Percentiles rank a stretch among this genome's conserved stretches.
Conservation (phyloP, 2,797 vertebrate species). For the Diglossa cyanea region DNA sequence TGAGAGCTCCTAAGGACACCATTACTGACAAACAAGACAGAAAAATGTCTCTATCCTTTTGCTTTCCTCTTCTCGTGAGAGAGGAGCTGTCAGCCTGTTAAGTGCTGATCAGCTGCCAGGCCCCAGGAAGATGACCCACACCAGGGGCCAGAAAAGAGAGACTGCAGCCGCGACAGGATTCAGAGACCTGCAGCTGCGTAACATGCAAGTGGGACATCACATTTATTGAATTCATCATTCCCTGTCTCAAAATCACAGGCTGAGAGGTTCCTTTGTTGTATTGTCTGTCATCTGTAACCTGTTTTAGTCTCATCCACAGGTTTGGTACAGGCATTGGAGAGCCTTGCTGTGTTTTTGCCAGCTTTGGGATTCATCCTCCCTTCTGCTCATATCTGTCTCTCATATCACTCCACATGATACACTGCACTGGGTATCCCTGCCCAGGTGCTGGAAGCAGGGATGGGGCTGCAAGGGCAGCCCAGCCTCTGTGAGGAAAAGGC, state of each 20-base stretch:
- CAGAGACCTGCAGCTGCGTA: neutral
- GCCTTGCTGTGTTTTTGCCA: neutral
- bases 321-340: neutral
- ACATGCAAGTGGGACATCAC: neutral
- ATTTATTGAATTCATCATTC: neutral
- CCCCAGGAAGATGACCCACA: neutral
- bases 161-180: neutral
- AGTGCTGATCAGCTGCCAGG: neutral
- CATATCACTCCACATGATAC: neutral
- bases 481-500: neutral
- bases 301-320: neutral
- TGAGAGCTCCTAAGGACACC: neutral
- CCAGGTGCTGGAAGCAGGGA: rapidly evolving
- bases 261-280: neutral
- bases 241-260: neutral
- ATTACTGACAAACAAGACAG: neutral
- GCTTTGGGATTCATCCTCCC: neutral
- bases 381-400: neutral
- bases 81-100: neutral
- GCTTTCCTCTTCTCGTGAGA: neutral
- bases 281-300: neutral
- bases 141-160: neutral
- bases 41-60: neutral
- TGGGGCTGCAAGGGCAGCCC: neutral
- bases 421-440: rapidly evolving